Base-by-base conservation (phyloP, 2,797 vertebrate genomes). In the Danio kyathit region DNA sequence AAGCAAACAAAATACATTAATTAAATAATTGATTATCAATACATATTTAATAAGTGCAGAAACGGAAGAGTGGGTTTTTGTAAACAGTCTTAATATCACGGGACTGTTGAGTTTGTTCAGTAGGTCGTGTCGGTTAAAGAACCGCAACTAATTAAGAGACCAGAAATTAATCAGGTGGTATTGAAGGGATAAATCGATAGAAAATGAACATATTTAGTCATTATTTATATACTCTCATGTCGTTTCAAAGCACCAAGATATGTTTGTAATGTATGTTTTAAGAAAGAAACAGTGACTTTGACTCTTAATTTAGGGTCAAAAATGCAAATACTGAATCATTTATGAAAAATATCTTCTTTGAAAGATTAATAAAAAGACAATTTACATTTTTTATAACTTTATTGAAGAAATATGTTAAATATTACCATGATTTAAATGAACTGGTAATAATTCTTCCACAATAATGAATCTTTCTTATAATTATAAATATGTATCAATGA, bases 1-100 rank as follows among this genome's bases (percentile, higher is more conserved):
- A 64, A 51, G 79, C 84, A 80, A 52, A 74, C 57, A 80, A 51
- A 29, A 71, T 71, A 61, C 29, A n/a, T 79, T 19, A 1, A 71
- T 44, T 79, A 51, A 71, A 71, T 79, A 52, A 79, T 63, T 54
- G 5, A 63, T 61, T 21, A 13, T 44, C n/a, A 71, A 63, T 63
- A 61, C 77, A 71, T 61, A 71, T 71, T 79, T 71, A 52, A 52
- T 71, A 79, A 41, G 46, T n/a, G 29, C 38, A 61, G 44, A 51
- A 60, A 60, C n/a, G 56, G 29, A 70, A 21, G 56, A 71, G 38
- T 21, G 13, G 38, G 29, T 44, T 71, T 79, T 79, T 61, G n/a
- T 70, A 43, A 71, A 52, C 1, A 0, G 48, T 43, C 8, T 29
- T 61, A 60, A 19, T 61, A 70, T 10, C 7, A 59, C 16, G 13